A percentile compares a stretch with the other conserved stretches of the same genome.
Conservation (phyloP, 2,888 invertebrate species). For the Luffia ferchaultella region DNA sequence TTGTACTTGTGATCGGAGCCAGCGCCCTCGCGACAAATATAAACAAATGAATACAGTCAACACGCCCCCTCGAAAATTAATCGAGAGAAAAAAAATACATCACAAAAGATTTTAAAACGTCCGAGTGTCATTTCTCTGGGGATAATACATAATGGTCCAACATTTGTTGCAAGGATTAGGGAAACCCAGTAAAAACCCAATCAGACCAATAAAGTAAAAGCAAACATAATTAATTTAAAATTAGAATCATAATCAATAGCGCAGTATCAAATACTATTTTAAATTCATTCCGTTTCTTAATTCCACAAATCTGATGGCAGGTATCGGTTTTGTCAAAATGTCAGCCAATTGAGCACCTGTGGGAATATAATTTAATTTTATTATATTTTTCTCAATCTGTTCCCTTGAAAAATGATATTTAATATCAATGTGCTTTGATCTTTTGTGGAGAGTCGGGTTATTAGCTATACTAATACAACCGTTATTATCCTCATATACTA, state of each 20-base stretch:
- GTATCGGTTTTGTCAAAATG: conserved; percentile 8
- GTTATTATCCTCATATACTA: conserved; percentile 25
- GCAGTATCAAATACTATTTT: too few relatives aligned
- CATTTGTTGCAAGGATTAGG: conserved; percentile 17
- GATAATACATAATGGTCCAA: conserved; percentile 13
- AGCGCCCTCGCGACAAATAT: too few relatives aligned
- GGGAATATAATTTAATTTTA: conserved; percentile 15
- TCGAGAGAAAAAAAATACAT: too few relatives aligned
- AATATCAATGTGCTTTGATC: conserved; percentile 26
- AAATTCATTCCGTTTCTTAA: too few relatives aligned
- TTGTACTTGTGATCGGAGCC: too few relatives aligned
- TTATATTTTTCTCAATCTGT: conserved; percentile 17
- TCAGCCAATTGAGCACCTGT: conserved; percentile 15
- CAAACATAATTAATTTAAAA: too few relatives aligned
- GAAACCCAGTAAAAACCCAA: conserved; percentile 15
- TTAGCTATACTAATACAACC: conserved; percentile 25
- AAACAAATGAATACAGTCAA: too few relatives aligned
- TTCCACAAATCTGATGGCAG: too few relatives aligned
- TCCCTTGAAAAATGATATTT: conserved; percentile 19
- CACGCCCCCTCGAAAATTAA: too few relatives aligned
- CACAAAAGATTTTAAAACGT: too few relatives aligned
- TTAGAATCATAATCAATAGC: too few relatives aligned
- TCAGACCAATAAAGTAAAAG: conserved; percentile 12
- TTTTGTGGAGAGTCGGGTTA: conserved; percentile 18
- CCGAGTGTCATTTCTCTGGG: too few relatives aligned